Percentiles rank a stretch among this genome's conserved stretches.
Conservation (phyloP, 1,140 invertebrate genomes). For the Bombus consobrinus region DNA sequence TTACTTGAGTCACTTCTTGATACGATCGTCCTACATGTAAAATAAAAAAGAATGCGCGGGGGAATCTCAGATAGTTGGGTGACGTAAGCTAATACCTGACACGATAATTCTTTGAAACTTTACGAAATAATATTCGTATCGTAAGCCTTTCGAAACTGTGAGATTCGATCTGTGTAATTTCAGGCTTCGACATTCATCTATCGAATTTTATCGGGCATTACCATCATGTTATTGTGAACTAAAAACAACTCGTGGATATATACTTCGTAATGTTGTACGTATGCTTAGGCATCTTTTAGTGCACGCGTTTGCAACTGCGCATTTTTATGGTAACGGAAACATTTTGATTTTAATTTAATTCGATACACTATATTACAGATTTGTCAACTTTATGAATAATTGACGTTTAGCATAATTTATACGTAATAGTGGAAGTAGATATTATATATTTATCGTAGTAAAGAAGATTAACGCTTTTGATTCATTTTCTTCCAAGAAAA, state of each 20-base stretch:
- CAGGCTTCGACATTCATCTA: slow-evolving; percentile 38
- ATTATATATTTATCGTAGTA: not conserved
- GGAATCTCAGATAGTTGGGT: slow-evolving; percentile 44
- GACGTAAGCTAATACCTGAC: slow-evolving; percentile 38
- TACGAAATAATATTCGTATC: not conserved
- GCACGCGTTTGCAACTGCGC: slow-evolving; percentile 15
- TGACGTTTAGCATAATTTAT: not conserved
- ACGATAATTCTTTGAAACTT: not conserved
- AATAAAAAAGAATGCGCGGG: slow-evolving; percentile 14
- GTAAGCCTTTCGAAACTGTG: not conserved
- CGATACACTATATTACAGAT: not conserved
- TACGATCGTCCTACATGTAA: slow-evolving; percentile 10
- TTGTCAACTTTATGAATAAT: not conserved
- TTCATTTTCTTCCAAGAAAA: not conserved
- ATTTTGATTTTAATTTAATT: not conserved
- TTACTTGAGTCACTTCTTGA: slow-evolving; percentile 35
- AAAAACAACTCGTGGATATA: slow-evolving; percentile 4
- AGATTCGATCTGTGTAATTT: not conserved
- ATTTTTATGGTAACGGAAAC: not conserved
- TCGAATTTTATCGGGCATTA: slow-evolving; percentile 45
- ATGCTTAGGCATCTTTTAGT: slow-evolving; percentile 25
- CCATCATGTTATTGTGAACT: slow-evolving; percentile 21
- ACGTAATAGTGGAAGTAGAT: not conserved
- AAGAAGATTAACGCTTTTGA: not conserved
- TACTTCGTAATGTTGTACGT: slow-evolving; percentile 9